Conservation (phyloP, 64 coral and sea anemone species). For the Stylophora pistillata region DNA sequence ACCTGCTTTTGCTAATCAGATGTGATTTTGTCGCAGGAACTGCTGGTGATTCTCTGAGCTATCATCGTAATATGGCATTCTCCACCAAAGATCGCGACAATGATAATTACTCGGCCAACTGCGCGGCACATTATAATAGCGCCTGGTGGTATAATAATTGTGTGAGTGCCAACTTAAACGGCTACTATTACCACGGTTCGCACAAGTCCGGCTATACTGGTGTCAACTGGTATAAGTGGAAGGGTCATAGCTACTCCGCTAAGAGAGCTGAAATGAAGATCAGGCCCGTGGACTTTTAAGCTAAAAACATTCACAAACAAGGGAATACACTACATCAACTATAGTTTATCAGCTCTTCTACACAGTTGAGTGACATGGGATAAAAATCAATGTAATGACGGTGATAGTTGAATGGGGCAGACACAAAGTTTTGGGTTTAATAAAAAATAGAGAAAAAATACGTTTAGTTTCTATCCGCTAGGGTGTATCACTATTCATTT, state of each 20-base stretch:
- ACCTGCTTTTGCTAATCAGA: background rate
- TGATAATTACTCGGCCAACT: constrained; percentile 1
- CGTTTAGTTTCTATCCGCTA: too few relatives aligned
- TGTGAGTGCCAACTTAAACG: constrained; percentile 22
- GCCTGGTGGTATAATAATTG: constrained; percentile 62
- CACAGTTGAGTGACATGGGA: too few relatives aligned
- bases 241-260: background rate
- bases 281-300: background rate
- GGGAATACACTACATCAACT: too few relatives aligned
- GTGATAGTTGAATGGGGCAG: too few relatives aligned
- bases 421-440: too few relatives aligned
- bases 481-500: too few relatives aligned
- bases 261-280: constrained; percentile 38
- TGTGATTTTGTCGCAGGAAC: constrained; percentile 13
- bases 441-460: too few relatives aligned
- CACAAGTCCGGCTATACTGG: too few relatives aligned
- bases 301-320: too few relatives aligned
- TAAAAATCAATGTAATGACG: too few relatives aligned
- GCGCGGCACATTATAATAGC: constrained; percentile 8
- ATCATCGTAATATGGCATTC: constrained; percentile 11
- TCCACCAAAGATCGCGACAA: constrained; percentile 64
- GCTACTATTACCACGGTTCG: constrained; percentile 5
- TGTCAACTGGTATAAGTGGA: constrained; percentile 47
- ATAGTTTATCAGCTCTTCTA: too few relatives aligned
- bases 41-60: constrained; percentile 42